phyloP scores from a whole-genome alignment of 2,113 vertebrate genomes.

The Athene noctua region DNA sequence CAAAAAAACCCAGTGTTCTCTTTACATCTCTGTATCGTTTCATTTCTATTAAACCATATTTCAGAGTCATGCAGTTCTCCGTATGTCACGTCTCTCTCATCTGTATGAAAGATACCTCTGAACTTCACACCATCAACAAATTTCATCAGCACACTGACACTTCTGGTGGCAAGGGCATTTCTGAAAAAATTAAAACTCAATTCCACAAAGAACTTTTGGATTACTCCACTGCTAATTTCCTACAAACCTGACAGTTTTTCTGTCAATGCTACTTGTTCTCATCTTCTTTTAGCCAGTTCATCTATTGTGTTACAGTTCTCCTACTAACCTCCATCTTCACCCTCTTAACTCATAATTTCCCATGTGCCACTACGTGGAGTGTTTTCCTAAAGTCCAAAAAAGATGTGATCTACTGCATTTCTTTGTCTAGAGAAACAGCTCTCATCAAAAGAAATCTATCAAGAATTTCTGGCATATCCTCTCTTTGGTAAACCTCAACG shows the following conservation, averaged over 20 bases:
- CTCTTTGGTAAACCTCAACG: neutral
- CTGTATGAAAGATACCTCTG: neutral
- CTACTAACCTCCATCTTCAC: neutral
- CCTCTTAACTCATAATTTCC: neutral
- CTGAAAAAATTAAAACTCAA: neutral
- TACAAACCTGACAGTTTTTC: neutral
- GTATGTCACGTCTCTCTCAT: neutral
- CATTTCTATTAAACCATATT: neutral
- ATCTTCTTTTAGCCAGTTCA: neutral
- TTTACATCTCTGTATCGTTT: neutral
- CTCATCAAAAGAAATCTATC: neutral
- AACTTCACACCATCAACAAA: neutral
- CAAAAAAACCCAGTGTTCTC: neutral
- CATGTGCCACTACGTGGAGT: neutral
- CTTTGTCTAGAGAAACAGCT: neutral
- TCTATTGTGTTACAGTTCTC: neutral
- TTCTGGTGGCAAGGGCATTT: neutral
- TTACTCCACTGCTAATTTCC: neutral
- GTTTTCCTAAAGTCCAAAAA: neutral
- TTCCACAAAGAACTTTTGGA: neutral
- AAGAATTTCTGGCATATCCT: neutral
- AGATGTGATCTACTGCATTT: neutral
- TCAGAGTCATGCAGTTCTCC: neutral
- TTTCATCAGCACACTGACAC: neutral
- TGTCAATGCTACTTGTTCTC: neutral